Conservation (phyloP, 2,888 invertebrate species). For the Biston stratarius region DNA sequence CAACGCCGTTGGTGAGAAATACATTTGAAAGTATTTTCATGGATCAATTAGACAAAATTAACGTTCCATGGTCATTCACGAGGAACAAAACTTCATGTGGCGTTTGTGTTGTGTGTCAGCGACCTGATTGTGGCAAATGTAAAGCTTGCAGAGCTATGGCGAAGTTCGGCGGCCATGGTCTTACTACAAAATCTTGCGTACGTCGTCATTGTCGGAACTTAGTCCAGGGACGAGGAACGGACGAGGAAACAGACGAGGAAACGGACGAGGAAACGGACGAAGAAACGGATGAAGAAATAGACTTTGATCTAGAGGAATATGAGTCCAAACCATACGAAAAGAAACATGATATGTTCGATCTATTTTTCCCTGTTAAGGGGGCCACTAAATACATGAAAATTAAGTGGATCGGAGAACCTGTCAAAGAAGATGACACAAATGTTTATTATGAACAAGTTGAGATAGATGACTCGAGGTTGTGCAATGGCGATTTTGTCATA, state of each 20-base stretch:
- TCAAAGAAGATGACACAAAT: conserved; percentile 83
- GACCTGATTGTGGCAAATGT: conserved; percentile 92
- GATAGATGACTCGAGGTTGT: conserved; percentile 84
- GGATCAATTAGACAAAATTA: conserved; percentile 88
- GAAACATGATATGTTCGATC: conserved; percentile 63
- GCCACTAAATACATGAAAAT: conserved; percentile 76
- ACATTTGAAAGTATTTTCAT: conserved; percentile 93
- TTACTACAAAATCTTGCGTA: conserved; percentile 89
- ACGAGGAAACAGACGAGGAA: no score
- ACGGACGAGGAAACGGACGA: conserved; percentile 88
- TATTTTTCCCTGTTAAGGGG: conserved; percentile 78
- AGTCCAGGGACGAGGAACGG: conserved; percentile 87
- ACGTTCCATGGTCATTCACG: conserved; percentile 84
- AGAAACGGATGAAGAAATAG: conserved; percentile 61
- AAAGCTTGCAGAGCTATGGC: conserved; percentile 91
- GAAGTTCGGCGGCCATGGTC: conserved; percentile 91
- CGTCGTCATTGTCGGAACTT: conserved; percentile 91
- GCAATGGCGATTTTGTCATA: conserved; percentile 90
- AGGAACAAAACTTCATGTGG: conserved; percentile 88
- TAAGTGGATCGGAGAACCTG: conserved; percentile 88
- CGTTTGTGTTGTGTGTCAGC: conserved; percentile 92
- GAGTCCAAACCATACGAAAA: no score
- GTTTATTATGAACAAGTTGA: conserved; percentile 84
- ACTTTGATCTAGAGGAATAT: no score
- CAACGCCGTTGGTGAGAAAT: conserved; percentile 91